Evolutionary conservation across 2,113 vertebrate species (phyloP).

Genomic region (Paratilapia polleni): DNA sequence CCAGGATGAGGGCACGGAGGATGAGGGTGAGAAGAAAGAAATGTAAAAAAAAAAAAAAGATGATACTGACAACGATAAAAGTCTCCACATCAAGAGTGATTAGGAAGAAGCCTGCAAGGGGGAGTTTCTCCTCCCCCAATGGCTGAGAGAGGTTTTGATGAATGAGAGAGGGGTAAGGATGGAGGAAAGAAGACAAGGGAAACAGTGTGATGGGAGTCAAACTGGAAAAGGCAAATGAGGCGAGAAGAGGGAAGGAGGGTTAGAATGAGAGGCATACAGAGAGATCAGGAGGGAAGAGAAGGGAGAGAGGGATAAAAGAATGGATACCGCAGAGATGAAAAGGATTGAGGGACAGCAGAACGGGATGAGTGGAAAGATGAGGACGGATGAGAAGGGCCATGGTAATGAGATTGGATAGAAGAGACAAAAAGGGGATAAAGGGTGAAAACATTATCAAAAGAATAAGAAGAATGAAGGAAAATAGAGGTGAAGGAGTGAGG

Average conservation of each 20-base stretch:
- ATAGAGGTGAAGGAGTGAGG: neutral
- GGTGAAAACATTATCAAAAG: neutral
- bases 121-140: slow-evolving; percentile 5
- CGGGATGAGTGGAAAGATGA: neutral
- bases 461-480: neutral
- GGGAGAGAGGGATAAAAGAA: neutral
- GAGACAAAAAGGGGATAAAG: neutral
- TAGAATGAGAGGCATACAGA: neutral
- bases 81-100: slow-evolving; percentile 26
- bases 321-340: neutral
- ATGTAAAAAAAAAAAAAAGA: slow-evolving; percentile 4
- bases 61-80: slow-evolving; percentile 13
- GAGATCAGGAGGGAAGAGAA: neutral
- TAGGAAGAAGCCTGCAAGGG: neutral
- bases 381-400: neutral
- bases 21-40: neutral
- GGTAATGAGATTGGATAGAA: neutral
- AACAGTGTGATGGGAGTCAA: neutral
- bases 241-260: neutral
- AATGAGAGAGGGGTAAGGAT: slow-evolving; percentile 4
- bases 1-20: neutral
- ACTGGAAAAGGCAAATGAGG: neutral
- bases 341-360: neutral
- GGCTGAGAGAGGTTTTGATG: neutral
- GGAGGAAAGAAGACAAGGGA: slow-evolving; percentile 12